Evolutionary conservation across 2,797 vertebrate genomes (phyloP), one percentile per base, ranked within the genome.

Genomic region (Trachops cirrhosus): DNA sequence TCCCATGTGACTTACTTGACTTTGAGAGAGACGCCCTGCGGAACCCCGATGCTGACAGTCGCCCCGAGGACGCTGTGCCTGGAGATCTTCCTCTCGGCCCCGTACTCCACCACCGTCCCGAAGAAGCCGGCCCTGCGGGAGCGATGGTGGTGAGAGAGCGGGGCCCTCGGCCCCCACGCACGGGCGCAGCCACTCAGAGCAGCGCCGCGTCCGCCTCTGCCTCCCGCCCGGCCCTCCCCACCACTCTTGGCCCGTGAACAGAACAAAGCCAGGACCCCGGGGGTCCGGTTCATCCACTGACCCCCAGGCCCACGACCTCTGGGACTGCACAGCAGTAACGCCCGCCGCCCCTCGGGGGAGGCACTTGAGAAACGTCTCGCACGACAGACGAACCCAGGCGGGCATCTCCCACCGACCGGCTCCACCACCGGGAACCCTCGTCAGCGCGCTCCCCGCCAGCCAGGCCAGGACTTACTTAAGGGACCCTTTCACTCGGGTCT

Each of bases 71-170:
- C 93, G 16, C 99, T 99, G 99, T 99, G 99, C 73, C 99, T 98
- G 97, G 99, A 99, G 98, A 99, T 99, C 98, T 99, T 99, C 98
- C 99, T 99, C 97, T 99, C 99, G 0, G 99, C 99, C 1, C 99
- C 99, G 0, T 99, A 99, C 96, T 99, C 99, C 34, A 99, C 98
- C 96, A 99, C 98, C 0, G 99, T 99, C 95, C 99, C 99, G 78
- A 99, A 99, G 98, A 99, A 99, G 94, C 99, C 99, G 0, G 99
- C 99, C 98, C 99, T 99, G 97, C n/a, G 97, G 97, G 93, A 85
- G 83, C 74, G 67, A 97, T 1, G 4, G 10, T 34, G 32, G 41
- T 97, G 46, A 96, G 82, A 9, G 3, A 48, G 19, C 16, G 59
- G 85, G 34, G 74, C 2, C 46, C 0, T 32, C 1, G 44, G 90